Evolutionary conservation across 2,797 vertebrate species (phyloP), one percentile per base, ranked within the genome.

Genomic region (Pagetopsis macropterus): DNA sequence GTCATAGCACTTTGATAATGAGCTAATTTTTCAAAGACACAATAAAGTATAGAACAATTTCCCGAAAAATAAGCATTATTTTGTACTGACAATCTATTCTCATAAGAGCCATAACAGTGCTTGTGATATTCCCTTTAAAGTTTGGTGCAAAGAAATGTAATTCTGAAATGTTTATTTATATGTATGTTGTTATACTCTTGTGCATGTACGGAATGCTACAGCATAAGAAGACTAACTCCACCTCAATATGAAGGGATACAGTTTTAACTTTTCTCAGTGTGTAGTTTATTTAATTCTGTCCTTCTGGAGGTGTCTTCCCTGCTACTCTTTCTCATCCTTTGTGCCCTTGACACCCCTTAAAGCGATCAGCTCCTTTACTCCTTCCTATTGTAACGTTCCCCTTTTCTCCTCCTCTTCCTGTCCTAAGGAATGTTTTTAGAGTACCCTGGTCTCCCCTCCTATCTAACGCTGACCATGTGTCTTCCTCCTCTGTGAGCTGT

Each of bases 321-420:
- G 95, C 95, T 95, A 92, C 92, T 93, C 93, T 95, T 96, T 96
- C 95, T 96, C 88, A 93, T 95, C 95, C 92, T 91, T 94, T 86
- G 90, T 93, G 95, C 94, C 95, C 95, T 95, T 90, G 70, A 91
- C 92, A 87, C 88, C 92, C 91, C 82, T 71, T 66, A 69, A 63
- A 85, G 59, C 41, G 10, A 75, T 67, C 64, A 81, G 82, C 76
- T 65, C 61, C 90, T 89, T 90, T 61, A 61, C 57, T 78, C 67
- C 92, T 46, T 92, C 92, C 91, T 43, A 57, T 60, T 81, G 56
- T 82, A 77, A 72, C 73, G 49, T 86, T 81, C 89, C 89, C 93
- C 88, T 76, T 75, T 84, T 88, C 8, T 89, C 85, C 87, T 93
- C 74, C 79, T 75, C 74, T 72, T 81, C 73, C 76, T 88, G 84